Conservation (phyloP, 92 coral and sea anemone species). For the Palythoa heliodiscus region DNA sequence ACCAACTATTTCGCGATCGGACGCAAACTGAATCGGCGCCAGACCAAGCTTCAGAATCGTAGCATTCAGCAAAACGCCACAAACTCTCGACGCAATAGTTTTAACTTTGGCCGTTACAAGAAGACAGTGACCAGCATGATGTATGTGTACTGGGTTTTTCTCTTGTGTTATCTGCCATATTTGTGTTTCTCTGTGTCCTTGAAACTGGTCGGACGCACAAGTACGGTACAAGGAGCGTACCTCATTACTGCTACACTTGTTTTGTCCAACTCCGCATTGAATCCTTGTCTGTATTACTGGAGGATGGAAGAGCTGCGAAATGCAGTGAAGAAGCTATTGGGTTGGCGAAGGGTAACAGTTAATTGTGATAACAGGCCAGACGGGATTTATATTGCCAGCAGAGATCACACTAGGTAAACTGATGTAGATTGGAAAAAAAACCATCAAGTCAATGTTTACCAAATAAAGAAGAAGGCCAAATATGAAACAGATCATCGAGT, state of each 20-base stretch:
- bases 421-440: too few relatives aligned
- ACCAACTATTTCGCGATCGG: constrained; percentile 56
- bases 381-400: neutral
- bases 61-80: constrained; percentile 10
- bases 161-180: constrained; percentile 66
- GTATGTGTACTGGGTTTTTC: constrained; percentile 58
- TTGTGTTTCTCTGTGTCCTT: constrained; percentile 52
- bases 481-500: too few relatives aligned
- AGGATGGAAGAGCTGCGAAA: constrained; percentile 31
- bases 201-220: constrained; percentile 34
- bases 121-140: constrained; percentile 63
- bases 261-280: constrained; percentile 16
- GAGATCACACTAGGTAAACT: neutral
- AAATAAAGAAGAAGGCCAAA: too few relatives aligned
- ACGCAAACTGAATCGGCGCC: constrained; percentile 53
- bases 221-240: constrained; percentile 27
- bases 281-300: constrained; percentile 43
- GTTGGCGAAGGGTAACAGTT: neutral
- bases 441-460: too few relatives aligned
- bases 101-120: constrained; percentile 61
- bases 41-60: constrained; percentile 48
- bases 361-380: neutral
- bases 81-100: constrained; percentile 17
- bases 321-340: constrained; percentile 21
- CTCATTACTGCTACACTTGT: constrained; percentile 39